Base-by-base conservation (phyloP, 1,140 invertebrate genomes). In the Zophobas morio region DNA sequence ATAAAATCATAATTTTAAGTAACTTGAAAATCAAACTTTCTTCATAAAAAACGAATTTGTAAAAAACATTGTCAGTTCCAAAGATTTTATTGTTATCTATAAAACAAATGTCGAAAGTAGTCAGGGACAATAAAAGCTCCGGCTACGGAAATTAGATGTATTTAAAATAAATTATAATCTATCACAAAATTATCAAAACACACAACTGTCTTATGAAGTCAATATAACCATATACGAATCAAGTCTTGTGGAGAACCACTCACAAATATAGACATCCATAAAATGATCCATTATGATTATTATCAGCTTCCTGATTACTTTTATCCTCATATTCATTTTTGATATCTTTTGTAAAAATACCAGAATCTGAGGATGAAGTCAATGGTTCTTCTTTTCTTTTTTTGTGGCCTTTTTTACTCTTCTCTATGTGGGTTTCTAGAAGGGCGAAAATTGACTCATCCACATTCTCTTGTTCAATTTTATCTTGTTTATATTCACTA, bases 241-340 rank as follows among this genome's bases (percentile, higher is more conserved):
- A 63, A 36, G 36, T 35, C 35, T 60, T 60, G 37, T 40, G 39
- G 60, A 75, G 39, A 34, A 40, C 32, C 56, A 60, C 57, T 60
- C 54, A 46, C 46, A 75, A 75, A 57, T 75, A 75, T 75, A 39
- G 63, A 75, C 60, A 75, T 75, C 40, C 74, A 75, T 63, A 53
- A 60, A 56, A 57, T 75, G 60, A 20, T n/a, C 33, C 49, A 2
- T 1, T 20, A 20, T 20, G 20, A 20, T 20, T 20, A 20, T 0
- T 20, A 20, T 20, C 20, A 20, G 20, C 20, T 20, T 20, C 20
- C 20, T 20, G 20, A 20, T 0, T 20, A 20, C 20, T 20, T 20
- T 20, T 20, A 20, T 20, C 20, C 20, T 20, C 0, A 20, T 20
- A 20, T 20, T 20, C 20, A 20, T 0, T 20, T 20, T 20, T 20